phyloP scores from a whole-genome alignment of 2,888 invertebrate genomes.

The Metallyticus violacea region DNA sequence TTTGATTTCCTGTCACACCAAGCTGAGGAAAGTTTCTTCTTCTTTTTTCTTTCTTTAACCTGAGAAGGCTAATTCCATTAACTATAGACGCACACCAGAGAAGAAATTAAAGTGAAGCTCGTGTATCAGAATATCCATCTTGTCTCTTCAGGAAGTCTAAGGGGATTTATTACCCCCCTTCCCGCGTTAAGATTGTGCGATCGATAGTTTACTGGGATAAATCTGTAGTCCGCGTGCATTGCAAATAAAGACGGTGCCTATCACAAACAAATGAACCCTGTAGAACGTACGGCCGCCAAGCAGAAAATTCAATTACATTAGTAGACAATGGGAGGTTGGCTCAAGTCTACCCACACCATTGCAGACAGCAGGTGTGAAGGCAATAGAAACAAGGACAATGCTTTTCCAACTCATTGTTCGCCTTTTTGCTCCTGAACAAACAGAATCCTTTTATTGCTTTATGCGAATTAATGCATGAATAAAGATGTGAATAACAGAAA shows the following conservation, averaged over 20 bases:
- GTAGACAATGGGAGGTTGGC: background rate
- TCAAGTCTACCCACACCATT: background rate
- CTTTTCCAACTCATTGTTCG: background rate
- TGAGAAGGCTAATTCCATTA: no score
- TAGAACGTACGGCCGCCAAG: background rate
- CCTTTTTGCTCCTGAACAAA: background rate
- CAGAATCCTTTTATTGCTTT: background rate
- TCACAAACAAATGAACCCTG: background rate
- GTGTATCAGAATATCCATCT: no score
- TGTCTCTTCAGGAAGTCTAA: background rate
- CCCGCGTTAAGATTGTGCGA: background rate
- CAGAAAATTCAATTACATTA: background rate
- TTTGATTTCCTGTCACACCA: no score
- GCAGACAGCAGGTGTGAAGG: no score
- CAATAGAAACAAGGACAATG: background rate
- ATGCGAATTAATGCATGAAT: background rate
- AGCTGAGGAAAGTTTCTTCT: no score
- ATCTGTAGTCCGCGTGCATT: background rate
- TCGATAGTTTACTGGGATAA: background rate
- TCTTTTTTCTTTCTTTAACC: no score
- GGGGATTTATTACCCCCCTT: background rate
- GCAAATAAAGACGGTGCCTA: background rate
- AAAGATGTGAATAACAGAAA: background rate
- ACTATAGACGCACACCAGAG: no score
- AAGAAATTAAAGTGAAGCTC: no score